Conservation (phyloP, 2,797 vertebrate genomes). For the Mormyrops boulengeri region DNA sequence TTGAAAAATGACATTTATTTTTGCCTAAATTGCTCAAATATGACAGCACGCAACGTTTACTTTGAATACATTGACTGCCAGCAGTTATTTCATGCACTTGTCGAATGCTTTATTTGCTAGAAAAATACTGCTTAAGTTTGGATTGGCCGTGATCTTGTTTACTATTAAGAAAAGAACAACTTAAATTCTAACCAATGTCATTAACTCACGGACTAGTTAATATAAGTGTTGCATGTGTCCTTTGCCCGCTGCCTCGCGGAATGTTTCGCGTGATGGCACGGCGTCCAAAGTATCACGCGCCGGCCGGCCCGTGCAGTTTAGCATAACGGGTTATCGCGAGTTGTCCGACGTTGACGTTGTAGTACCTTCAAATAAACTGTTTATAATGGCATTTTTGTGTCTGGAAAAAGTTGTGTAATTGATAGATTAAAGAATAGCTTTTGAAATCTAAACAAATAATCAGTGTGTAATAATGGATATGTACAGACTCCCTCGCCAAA, state of each 20-base stretch:
- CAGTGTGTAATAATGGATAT: background rate
- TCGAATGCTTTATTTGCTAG: background rate
- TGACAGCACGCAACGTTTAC: background rate
- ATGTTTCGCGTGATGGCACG: background rate
- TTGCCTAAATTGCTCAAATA: background rate
- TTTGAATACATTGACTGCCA: background rate
- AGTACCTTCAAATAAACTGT: background rate
- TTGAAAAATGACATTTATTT: background rate
- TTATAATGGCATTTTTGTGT: background rate
- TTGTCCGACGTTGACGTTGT: background rate
- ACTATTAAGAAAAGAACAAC: background rate
- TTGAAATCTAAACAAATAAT: background rate
- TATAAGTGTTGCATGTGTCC: background rate
- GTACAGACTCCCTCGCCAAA: background rate
- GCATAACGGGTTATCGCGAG: background rate
- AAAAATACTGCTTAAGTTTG: background rate
- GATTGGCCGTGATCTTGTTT: background rate
- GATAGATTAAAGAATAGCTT: background rate
- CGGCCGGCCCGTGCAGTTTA: background rate
- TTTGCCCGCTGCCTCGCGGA: background rate
- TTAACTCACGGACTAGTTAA: background rate
- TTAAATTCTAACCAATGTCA: background rate
- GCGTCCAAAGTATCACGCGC: background rate
- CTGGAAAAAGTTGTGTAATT: background rate
- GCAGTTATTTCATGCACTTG: background rate